Evolutionary conservation across 1,140 invertebrate species (phyloP).

Genomic region (Drosophila nannoptera): DNA sequence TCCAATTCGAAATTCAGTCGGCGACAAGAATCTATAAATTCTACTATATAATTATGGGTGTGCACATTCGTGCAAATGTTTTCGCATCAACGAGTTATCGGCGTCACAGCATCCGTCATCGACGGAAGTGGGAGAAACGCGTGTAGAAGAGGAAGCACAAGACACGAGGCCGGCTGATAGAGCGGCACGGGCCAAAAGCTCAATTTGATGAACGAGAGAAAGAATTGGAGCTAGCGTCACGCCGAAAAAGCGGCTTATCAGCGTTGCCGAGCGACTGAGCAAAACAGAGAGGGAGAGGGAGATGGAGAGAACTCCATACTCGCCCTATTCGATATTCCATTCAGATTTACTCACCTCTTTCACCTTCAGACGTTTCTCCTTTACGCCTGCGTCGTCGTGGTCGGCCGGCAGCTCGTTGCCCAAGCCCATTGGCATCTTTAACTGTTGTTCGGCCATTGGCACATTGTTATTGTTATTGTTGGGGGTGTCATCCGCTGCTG

Average conservation of each 20-base stretch:
- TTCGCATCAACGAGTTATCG: slow-evolving; percentile 9
- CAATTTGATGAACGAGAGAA: not conserved
- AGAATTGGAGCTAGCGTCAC: not conserved
- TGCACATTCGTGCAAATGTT: not conserved
- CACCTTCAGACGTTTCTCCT: slow-evolving; percentile 62
- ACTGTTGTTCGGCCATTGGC: slow-evolving; percentile 20
- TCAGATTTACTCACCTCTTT: slow-evolving; percentile 58
- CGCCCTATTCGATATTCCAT: not conserved
- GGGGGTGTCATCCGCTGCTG: slow-evolving; percentile 43
- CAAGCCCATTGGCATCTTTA: slow-evolving; percentile 50
- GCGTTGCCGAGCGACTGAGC: not conserved
- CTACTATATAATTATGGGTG: not conserved
- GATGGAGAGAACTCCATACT: not conserved
- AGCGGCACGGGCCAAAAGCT: not conserved
- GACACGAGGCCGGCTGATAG: not conserved
- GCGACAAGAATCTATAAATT: not conserved
- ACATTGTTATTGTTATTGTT: slow-evolving; percentile 28
- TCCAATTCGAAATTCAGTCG: not conserved
- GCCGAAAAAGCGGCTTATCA: slow-evolving; percentile 4
- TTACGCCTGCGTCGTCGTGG: slow-evolving; percentile 44
- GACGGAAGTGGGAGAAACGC: slow-evolving; percentile 5
- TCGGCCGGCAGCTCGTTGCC: slow-evolving; percentile 20
- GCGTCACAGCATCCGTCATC: slow-evolving; percentile 21
- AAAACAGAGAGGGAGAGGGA: not conserved
- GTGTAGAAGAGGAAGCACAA: slow-evolving; percentile 7